Base-by-base conservation (phyloP, 2,888 invertebrate genomes). In the Tuta absoluta region DNA sequence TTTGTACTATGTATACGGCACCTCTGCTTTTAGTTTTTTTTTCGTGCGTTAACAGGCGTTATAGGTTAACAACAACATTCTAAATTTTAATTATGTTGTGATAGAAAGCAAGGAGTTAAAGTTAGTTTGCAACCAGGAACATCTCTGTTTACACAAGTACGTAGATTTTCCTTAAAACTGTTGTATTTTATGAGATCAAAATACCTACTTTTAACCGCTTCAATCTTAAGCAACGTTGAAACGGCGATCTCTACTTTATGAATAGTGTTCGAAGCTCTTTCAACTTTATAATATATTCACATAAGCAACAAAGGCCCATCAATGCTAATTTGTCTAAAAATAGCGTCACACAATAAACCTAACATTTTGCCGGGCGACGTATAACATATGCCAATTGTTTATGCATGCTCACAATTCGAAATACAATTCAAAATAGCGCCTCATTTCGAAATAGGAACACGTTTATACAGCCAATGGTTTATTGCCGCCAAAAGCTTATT, bases 371-470 rank as follows among this genome's bases (percentile, higher is more conserved):
- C 2, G 8, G 38, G 12, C 23, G 41, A 21, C 37, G 14, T 53
- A 53, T 23, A 14, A 17, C 28, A 14, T 28, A 62, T 57, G 38
- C 61, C 64, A 48, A 66, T 64, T 66, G 64, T 61, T 65, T 56
- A 66, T 60, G 61, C 61, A 63, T 63, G 63, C 65, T 61, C 57
- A 64, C 68, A 65, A 70, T 65, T 65, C 64, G 65, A 66, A 68
- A 72, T 70, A 73, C 64, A 62, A 65, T 62, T 65, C 61, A 57
- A 65, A 65, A 65, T 62, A 68, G 66, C 53, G 66, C 63, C 72
- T 71, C 72, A 76, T 75, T 76, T 74, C 67, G 68, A 71, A 78
- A 76, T 73, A 74, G 74, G 69, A 68, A 73, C 74, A 75, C 75
- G 72, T 75, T 69, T 68, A 51, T 28, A 60, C 49, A 23, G 63